These are phyloP conservation scores for Ganaspis sp. DNA, from an alignment of 1,140 invertebrate species.

Conservation along the genomic window DNA sequence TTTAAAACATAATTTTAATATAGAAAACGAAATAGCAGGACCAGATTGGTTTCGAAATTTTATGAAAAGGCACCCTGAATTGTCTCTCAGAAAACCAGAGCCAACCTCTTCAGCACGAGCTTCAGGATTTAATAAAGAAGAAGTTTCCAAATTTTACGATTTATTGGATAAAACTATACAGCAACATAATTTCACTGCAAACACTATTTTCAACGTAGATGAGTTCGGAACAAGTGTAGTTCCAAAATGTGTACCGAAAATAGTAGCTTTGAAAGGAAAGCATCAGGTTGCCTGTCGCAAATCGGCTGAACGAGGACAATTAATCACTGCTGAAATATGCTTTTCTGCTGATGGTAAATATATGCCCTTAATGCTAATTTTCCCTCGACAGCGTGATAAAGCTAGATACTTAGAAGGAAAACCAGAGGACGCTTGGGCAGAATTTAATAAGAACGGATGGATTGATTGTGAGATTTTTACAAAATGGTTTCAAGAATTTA, in stretches of 20 bases:
- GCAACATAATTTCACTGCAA: conserved; percentile 39
- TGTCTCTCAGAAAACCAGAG: conserved; percentile 58
- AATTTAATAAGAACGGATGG: conserved; percentile 41
- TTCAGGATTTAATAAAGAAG: conserved; percentile 40
- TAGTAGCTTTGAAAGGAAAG: conserved; percentile 61
- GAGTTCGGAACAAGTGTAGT: conserved; percentile 72
- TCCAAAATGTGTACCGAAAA: conserved; percentile 65
- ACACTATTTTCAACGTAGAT: conserved; percentile 65
- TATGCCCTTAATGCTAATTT: conserved; percentile 64
- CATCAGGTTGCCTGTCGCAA: conserved; percentile 64
- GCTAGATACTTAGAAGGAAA: neutral
- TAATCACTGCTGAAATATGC: conserved; percentile 53
- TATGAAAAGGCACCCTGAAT: conserved; percentile 52
- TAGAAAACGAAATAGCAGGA: conserved; percentile 52
- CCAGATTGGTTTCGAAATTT: conserved; percentile 55
- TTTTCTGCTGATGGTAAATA: conserved; percentile 61
- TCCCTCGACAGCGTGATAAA: conserved; percentile 36
- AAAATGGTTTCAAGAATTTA: conserved; percentile 51
- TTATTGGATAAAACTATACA: conserved; percentile 31
- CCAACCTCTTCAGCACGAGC: conserved; percentile 35
- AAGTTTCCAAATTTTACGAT: conserved; percentile 41
- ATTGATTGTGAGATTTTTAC: conserved; percentile 49
- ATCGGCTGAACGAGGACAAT: conserved; percentile 63
- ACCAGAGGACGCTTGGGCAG: conserved; percentile 33
- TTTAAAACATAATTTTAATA: conserved; percentile 56